Conservation (phyloP, 2,113 vertebrate genomes). For the Ceyx margarethae region DNA sequence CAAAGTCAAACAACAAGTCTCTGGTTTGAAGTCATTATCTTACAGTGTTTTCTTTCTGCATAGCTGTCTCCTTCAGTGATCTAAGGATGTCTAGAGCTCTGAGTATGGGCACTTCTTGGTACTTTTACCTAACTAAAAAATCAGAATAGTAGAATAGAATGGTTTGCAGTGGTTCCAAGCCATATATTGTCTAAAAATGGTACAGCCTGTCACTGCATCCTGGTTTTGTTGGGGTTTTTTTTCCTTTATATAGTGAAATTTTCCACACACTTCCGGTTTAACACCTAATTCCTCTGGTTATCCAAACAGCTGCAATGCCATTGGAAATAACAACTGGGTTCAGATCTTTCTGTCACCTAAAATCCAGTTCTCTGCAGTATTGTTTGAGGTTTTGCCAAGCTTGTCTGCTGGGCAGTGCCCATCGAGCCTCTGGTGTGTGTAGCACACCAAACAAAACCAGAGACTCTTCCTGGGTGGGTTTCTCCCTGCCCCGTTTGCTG, state of each 20-base stretch:
- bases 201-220: neutral
- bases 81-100: neutral
- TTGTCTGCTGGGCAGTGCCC: accelerated
- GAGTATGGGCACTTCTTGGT: neutral
- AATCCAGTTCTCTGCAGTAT: neutral
- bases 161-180: neutral
- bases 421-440: accelerated
- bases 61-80: neutral
- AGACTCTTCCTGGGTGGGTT: neutral
- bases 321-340: neutral
- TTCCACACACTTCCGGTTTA: neutral
- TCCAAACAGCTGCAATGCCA: neutral
- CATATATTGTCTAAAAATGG: neutral
- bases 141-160: neutral
- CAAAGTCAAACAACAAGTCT: neutral
- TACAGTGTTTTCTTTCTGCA: neutral
- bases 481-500: neutral
- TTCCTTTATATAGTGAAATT: neutral
- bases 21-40: neutral
- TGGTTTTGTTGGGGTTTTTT: neutral
- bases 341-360: neutral
- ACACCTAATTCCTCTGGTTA: neutral
- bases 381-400: neutral
- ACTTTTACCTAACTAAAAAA: neutral
- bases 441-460: neutral